phyloP scores from a whole-genome alignment of 2,797 vertebrate species.

The Sebastes elongatus region DNA sequence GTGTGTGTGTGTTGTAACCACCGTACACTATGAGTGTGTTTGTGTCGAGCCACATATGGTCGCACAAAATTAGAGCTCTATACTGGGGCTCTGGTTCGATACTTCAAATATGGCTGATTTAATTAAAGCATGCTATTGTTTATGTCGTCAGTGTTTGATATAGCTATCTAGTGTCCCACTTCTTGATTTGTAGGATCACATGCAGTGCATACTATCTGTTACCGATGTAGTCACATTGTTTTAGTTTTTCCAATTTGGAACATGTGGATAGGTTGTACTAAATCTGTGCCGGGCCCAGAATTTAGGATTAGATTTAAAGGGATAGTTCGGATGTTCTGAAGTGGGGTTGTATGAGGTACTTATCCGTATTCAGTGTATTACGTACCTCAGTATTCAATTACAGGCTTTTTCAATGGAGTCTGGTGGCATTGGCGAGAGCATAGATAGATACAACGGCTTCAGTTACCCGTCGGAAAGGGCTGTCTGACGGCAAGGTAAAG shows the following conservation, averaged over 20 bases:
- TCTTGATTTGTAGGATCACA: not conserved
- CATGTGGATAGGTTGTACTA: not conserved
- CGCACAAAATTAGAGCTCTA: slow-evolving; percentile 2
- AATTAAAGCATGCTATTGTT: not conserved
- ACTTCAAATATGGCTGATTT: slow-evolving; percentile 4
- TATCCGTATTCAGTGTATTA: no score
- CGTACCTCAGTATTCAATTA: no score
- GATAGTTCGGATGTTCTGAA: no score
- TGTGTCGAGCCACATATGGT: not conserved
- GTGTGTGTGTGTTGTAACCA: not conserved
- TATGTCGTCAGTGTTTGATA: not conserved
- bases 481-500: no score
- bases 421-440: no score
- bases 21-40: not conserved
- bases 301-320: not conserved
- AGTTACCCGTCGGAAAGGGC: no score
- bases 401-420: no score
- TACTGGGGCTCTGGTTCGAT: not conserved
- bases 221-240: not conserved
- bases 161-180: not conserved
- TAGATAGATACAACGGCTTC: no score
- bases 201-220: not conserved
- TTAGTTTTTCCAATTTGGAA: not conserved
- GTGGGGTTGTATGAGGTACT: not conserved
- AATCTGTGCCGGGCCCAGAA: not conserved